phyloP scores from a whole-genome alignment of 2,797 vertebrate genomes.

The Oreonectes daqikongensis region DNA sequence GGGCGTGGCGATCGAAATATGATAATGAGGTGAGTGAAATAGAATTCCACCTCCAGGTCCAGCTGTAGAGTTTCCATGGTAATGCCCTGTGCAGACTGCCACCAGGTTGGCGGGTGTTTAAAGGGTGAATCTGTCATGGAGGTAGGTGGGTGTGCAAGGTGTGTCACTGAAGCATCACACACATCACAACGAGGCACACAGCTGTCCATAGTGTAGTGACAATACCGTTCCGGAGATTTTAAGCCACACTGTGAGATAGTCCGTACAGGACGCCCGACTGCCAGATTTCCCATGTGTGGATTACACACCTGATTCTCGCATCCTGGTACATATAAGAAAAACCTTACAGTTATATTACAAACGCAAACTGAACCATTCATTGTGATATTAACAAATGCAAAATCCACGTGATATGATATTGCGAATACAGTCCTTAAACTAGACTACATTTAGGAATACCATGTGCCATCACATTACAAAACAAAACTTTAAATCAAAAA shows the following conservation, averaged over 20 bases:
- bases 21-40: constrained; percentile 94
- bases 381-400: too few relatives aligned
- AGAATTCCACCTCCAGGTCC: constrained; percentile 92
- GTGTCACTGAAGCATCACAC: constrained; percentile 80
- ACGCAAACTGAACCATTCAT: too few relatives aligned
- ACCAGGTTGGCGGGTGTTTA: constrained; percentile 91
- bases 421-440: too few relatives aligned
- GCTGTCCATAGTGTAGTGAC: constrained; percentile 73
- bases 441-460: too few relatives aligned
- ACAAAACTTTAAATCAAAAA: too few relatives aligned
- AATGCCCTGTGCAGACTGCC: constrained; percentile 86
- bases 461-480: too few relatives aligned
- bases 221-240: constrained; percentile 82
- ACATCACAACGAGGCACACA: constrained; percentile 77
- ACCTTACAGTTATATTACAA: constrained; percentile 29
- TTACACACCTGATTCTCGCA: constrained; percentile 92
- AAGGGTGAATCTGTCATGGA: constrained; percentile 96
- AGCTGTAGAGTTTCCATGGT: constrained; percentile 84
- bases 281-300: constrained; percentile 94
- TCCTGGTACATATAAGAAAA: constrained; percentile 71
- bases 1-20: constrained; percentile 94
- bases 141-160: constrained; percentile 81
- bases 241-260: constrained; percentile 87
- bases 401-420: too few relatives aligned
- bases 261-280: constrained; percentile 82